These are phyloP conservation scores for Eurypyga helias DNA, from an alignment of 2,113 vertebrate species.

Conservation along the genomic window DNA sequence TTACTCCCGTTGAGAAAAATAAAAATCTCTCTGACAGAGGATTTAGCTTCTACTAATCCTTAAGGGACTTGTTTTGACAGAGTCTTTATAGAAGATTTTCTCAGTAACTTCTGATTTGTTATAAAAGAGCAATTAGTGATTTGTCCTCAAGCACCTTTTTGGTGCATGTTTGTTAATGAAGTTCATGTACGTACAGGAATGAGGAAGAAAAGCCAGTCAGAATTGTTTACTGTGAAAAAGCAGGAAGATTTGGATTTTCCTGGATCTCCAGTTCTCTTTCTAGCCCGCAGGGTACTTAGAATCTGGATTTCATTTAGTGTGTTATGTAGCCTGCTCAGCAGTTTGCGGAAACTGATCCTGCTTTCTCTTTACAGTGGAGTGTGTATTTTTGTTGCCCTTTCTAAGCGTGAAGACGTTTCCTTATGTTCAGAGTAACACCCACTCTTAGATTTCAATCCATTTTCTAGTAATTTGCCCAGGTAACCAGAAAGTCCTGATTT, in stretches of 20 bases:
- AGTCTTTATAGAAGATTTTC: conserved; percentile 74
- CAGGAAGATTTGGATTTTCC: conserved; percentile 40
- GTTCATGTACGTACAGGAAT: conserved; percentile 43
- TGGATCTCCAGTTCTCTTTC: conserved; percentile 5
- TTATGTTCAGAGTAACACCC: neutral
- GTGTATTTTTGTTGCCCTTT: conserved; percentile 16
- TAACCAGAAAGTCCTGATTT: neutral
- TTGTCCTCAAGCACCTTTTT: conserved; percentile 64
- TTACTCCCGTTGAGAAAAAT: conserved; percentile 70
- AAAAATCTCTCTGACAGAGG: conserved; percentile 72
- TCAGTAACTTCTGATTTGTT: conserved; percentile 68
- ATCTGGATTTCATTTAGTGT: conserved; percentile 65
- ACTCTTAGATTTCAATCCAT: neutral
- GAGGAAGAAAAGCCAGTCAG: neutral
- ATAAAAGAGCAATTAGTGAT: conserved; percentile 74
- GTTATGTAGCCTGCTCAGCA: conserved; percentile 57
- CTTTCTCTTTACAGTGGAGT: conserved; percentile 22
- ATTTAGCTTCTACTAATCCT: conserved; percentile 77
- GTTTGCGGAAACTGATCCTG: conserved; percentile 27
- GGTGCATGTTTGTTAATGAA: conserved; percentile 64
- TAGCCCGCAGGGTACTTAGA: conserved; percentile 6
- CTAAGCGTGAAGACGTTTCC: neutral
- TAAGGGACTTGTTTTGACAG: conserved; percentile 81
- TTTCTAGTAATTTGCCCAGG: neutral
- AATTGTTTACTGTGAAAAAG: conserved; percentile 49